Conservation (phyloP, 2,888 invertebrate genomes). For the Habrosyne pyritoides region DNA sequence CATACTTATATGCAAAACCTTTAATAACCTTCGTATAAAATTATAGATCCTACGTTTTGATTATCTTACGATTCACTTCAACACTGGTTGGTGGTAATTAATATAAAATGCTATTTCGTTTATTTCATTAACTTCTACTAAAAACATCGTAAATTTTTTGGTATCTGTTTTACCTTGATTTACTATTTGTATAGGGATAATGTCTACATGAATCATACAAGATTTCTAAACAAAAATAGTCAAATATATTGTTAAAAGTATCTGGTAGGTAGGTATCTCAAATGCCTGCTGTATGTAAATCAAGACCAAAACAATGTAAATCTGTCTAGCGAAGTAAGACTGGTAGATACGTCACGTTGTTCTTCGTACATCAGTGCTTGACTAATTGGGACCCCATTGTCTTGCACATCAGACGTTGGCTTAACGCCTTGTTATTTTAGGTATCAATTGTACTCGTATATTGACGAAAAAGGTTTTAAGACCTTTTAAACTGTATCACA, state of each 20-base stretch:
- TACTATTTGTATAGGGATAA: not conserved
- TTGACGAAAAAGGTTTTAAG: constrained; percentile 18
- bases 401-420: constrained; percentile 17
- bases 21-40: too few species aligned
- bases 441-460: too few species aligned
- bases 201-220: not conserved
- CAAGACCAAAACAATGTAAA: constrained; percentile 2
- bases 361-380: constrained; percentile 22
- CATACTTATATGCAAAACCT: too few species aligned
- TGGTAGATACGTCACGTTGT: constrained; percentile 15
- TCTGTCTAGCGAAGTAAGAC: constrained; percentile 9
- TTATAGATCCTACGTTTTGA: too few species aligned
- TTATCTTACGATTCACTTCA: too few species aligned
- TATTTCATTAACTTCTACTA: too few species aligned
- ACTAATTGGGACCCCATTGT: constrained; percentile 42
- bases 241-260: not conserved
- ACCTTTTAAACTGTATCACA: constrained; percentile 32
- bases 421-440: constrained; percentile 11
- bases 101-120: not conserved
- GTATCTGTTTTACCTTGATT: not conserved
- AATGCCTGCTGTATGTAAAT: constrained; percentile 1
- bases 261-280: not conserved
- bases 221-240: not conserved
- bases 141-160: not conserved
- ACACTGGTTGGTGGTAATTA: too few species aligned